Base-by-base conservation (phyloP, 2,888 invertebrate genomes). In the Steinernema hermaphroditum region DNA sequence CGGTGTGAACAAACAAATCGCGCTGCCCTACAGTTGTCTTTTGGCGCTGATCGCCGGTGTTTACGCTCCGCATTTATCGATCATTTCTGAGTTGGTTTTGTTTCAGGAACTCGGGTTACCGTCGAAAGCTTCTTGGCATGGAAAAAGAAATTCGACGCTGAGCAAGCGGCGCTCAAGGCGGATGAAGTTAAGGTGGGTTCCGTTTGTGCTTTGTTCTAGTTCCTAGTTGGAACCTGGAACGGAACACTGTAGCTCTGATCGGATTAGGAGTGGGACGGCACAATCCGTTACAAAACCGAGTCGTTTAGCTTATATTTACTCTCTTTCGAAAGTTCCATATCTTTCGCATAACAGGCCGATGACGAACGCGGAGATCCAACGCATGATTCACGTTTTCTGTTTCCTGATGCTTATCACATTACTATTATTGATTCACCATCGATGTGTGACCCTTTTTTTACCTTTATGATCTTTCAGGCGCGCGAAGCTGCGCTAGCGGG, bases 41-140 rank as follows among this genome's bases (percentile, higher is more conserved):
- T 16, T 62, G 32, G 50, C n/a, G 46, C 46, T 46, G 46, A 46
- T 46, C 19, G 46, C 19, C 46, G 69, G 34, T 41, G n/a, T 34
- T 37, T 69, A 41, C 49, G n/a, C 2, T 8, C 32, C 4, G 16
- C 0, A 50, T 41, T 69, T 69, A 50, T 43, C 22, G 49, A 50
- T 69, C 32, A 41, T 27, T 24, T 27, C 37, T 37, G 68, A 32
- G 41, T 68, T 71, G 16, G 19, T 22, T 34, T 24, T 37, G 70
- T 75, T 81, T 57, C 94, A 89, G 97, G 96, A 16, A 96, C 96
- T 0, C 90, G 92, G 82, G 97, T 97, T 0, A 93, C 94, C 1
- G 94, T 96, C 0, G 97, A 98, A 88, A 92, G 94, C 8, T 98
- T 98, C 88, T 88, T 96, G 85, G 92, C 91, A 29, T 98, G 98